phyloP scores from a whole-genome alignment of 2,888 invertebrate genomes.

The Pteria penguin region DNA sequence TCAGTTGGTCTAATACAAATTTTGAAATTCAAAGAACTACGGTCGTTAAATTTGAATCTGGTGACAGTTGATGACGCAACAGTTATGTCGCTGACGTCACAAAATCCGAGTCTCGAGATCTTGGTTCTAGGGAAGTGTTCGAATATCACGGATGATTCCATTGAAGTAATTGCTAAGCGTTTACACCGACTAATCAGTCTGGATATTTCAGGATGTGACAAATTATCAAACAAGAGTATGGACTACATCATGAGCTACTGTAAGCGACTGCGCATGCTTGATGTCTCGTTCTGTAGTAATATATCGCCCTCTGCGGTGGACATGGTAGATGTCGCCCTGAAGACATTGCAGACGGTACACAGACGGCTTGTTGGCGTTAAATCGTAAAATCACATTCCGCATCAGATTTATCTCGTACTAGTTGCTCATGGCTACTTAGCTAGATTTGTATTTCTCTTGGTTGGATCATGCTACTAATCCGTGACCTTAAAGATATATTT shows the following conservation, averaged over 20 bases:
- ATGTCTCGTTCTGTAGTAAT: slow-evolving; percentile 81
- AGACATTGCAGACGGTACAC: slow-evolving; percentile 63
- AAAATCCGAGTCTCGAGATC: slow-evolving; percentile 87
- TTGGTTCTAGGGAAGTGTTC: slow-evolving; percentile 85
- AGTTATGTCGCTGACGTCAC: slow-evolving; percentile 84
- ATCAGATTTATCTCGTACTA: no score
- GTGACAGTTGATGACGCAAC: slow-evolving; percentile 86
- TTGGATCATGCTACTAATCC: no score
- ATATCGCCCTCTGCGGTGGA: slow-evolving; percentile 73
- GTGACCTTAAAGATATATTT: no score
- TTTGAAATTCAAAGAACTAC: slow-evolving; percentile 85
- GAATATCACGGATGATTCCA: slow-evolving; percentile 85
- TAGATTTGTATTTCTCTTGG: no score
- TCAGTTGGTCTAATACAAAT: slow-evolving; percentile 87
- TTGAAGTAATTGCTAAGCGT: slow-evolving; percentile 81
- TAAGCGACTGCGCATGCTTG: slow-evolving; percentile 83
- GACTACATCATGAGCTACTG: slow-evolving; percentile 82
- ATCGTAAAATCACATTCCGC: not conserved
- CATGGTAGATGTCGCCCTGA: slow-evolving; percentile 61
- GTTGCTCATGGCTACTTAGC: no score
- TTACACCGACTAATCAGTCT: slow-evolving; percentile 83
- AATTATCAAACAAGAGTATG: slow-evolving; percentile 83
- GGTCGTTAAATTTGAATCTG: slow-evolving; percentile 84
- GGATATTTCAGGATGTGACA: slow-evolving; percentile 84
- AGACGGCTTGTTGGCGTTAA: slow-evolving; percentile 62